Evolutionary conservation across 2,797 vertebrate species (phyloP), one percentile per base, ranked within the genome.

Genomic region (Artibeus jamaicensis): DNA sequence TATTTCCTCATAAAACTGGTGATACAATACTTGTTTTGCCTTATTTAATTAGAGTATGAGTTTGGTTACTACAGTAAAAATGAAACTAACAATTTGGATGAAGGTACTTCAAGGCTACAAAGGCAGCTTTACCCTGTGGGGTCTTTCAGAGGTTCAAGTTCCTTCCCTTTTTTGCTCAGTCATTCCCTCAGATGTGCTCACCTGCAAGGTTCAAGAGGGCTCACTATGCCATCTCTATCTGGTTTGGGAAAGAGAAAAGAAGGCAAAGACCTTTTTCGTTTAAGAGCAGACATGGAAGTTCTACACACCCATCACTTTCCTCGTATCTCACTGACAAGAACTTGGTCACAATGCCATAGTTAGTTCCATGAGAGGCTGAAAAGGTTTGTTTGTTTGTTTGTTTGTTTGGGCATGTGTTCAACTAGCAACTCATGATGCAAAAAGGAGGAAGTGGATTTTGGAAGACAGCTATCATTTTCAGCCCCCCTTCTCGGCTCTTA

Each of bases 61-160:
- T 93, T 93, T 87, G 48, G 68, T 73, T 93, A 32, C 37, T 70
- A 62, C 42, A 48, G 18, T 65, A 95, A 48, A 83, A 94, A 65
- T 53, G 29, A 78, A 95, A 78, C 16, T 12, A 84, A 73, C 4
- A 19, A 24, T 76, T 15, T 91, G 46, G 19, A 77, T 24, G 32
- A 34, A 32, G 62, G 9, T 8, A 37, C 10, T 73, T 65, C 29
- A 93, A 18, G 44, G 8, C 10, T 50, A 32, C 6, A 9, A 67
- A 9, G 19, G 21, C 3, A 84, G n/a, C 5, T 42, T 5, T 86
- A 14, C 19, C 81, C 39, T 7, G 34, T 18, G 46, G 53, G 10
- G 48, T 44, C 50, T 77, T 88, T 22, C 53, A 32, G 46, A 62
- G 37, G 86, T 83, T 81, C 50, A 11, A 5, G 1, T 71, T 89